phyloP scores from a whole-genome alignment of 2,888 invertebrate species.

The Trisateles emortualis region DNA sequence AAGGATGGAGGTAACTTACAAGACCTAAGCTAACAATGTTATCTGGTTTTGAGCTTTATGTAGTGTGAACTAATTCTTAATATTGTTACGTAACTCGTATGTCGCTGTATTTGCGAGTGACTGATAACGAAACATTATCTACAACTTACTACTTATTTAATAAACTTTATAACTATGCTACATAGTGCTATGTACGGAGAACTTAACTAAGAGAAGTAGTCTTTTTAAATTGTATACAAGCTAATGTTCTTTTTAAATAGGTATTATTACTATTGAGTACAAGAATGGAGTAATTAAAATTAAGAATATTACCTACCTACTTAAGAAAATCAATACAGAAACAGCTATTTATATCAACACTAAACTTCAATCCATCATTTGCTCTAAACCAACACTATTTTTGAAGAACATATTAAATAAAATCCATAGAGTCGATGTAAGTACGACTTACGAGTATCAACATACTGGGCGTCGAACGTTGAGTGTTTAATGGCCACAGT shows the following conservation, averaged over 20 bases:
- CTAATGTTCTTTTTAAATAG: too few relatives aligned
- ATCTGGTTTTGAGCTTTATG: too few relatives aligned
- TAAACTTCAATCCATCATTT: conserved; percentile 2
- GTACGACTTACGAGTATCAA: background rate
- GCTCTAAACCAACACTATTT: conserved; percentile 1
- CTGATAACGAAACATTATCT: background rate
- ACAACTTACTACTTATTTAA: background rate
- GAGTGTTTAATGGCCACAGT: conserved; percentile 52
- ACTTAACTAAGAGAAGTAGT: too few relatives aligned
- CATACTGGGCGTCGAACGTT: conserved; percentile 35
- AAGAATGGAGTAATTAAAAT: background rate
- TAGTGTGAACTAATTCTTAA: background rate
- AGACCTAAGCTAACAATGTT: too few relatives aligned
- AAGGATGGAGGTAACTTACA: too few relatives aligned
- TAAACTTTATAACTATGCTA: too few relatives aligned
- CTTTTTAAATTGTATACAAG: too few relatives aligned
- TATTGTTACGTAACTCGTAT: background rate
- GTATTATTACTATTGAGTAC: too few relatives aligned
- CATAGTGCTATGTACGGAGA: too few relatives aligned
- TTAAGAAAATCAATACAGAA: background rate
- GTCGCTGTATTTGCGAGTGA: background rate
- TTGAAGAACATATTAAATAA: background rate
- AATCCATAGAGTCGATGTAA: background rate
- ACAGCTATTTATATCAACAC: background rate
- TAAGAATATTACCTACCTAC: conserved; percentile 11